Base-by-base conservation (phyloP, 2,113 vertebrate species). In the Psettodes erumei region DNA sequence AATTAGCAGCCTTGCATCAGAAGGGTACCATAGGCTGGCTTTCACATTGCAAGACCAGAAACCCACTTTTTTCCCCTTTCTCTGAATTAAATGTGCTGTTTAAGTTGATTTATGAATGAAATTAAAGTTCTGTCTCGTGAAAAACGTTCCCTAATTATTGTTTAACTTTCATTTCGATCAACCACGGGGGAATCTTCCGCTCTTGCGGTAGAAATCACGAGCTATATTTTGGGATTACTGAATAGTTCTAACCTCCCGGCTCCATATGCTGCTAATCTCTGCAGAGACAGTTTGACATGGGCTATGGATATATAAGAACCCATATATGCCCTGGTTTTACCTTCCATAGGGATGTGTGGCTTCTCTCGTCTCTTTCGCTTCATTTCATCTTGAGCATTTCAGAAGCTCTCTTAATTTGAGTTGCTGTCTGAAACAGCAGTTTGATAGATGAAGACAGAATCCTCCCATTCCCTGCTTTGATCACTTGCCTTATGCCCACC, bases 41-140 rank as follows among this genome's bases (percentile, higher is more conserved):
- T 87, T 84, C 66, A 69, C 61, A 47, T 54, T 55, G 58, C 74
- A 71, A 62, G 40, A 75, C 72, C 58, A 68, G 10, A 76, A 65
- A 60, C 23, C 45, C 15, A 5, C 60, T 74, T 82, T 75, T 71
- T 64, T 43, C 66, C 55, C 38, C 79, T 77, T 59, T 71, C 71
- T 88, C n/a, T n/a, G n/a, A 75, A 88, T 92, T 88, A 85, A 90
- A 92, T 88, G 86, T 89, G 80, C 82, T 58, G 72, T 83, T 85
- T 81, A 83, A 77, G 75, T 82, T 89, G 61, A 90, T 90, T 88
- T 86, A 86, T 85, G 74, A 79, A 86, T 64, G 43, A 85, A 93
- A 90, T 84, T 59, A 70, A 85, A 77, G 45, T 81, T 81, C 82
- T 87, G 82, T 89, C 82, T 80, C 65, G 71, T 90, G 56, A 86